Evolutionary conservation across 2,797 vertebrate genomes (phyloP).

Genomic region (Hafferia zeledoni): DNA sequence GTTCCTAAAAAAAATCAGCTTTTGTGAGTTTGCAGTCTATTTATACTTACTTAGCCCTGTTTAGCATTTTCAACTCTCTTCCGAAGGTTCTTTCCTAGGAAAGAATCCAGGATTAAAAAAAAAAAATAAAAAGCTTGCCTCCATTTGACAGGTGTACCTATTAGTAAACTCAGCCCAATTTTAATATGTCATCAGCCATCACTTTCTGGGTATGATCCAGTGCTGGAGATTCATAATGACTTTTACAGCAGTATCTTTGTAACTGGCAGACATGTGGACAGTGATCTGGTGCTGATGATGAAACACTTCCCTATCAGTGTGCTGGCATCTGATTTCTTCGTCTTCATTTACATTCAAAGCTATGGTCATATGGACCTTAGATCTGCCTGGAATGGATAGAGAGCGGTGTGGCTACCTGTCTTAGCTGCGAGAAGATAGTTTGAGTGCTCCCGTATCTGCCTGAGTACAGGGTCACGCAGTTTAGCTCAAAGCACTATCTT

Average conservation of each 20-base stretch:
- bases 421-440: background rate
- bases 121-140: fast-evolving
- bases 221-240: background rate
- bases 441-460: background rate
- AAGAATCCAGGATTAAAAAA: background rate
- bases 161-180: background rate
- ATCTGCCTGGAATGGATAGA: background rate
- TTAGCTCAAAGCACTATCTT: background rate
- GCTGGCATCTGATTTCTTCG: background rate
- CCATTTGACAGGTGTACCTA: background rate
- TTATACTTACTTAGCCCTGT: background rate
- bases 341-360: background rate
- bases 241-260: background rate
- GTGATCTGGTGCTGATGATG: background rate
- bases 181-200: background rate
- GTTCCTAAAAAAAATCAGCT: background rate
- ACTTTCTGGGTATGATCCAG: background rate
- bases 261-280: background rate
- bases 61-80: background rate
- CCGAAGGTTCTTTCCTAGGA: background rate
- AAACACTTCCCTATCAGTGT: background rate
- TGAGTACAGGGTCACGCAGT: background rate
- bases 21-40: background rate
- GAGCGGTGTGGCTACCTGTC: background rate
- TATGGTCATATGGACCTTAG: background rate